These are phyloP conservation scores for Himalopsyche phryganea DNA, from an alignment of 1,140 invertebrate genomes.

Conservation along the genomic window DNA sequence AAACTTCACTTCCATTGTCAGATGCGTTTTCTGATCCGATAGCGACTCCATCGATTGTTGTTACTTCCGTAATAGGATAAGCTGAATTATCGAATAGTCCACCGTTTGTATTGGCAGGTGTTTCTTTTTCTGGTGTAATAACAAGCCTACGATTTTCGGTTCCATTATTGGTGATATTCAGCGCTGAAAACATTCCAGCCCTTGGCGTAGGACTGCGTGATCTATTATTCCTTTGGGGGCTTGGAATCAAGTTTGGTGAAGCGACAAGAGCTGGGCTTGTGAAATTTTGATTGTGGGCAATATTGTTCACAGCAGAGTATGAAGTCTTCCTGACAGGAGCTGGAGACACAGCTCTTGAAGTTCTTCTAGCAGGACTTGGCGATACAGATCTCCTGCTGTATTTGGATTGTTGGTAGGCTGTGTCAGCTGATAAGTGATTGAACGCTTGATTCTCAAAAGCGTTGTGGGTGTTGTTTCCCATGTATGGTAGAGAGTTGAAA, in stretches of 20 bases:
- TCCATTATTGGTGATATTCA: conserved; percentile 46
- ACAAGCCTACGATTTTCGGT: conserved; percentile 43
- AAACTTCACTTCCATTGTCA: conserved; percentile 82
- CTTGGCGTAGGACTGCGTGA: conserved; percentile 55
- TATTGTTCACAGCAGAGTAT: too few relatives aligned
- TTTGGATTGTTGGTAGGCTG: conserved; percentile 26
- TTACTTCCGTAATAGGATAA: conserved; percentile 21
- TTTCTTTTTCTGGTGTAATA: conserved; percentile 40
- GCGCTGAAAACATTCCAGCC: conserved; percentile 20
- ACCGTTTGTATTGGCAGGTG: neutral
- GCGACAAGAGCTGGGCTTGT: conserved; percentile 21
- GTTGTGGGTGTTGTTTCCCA: conserved; percentile 26
- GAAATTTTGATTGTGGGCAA: conserved; percentile 1
- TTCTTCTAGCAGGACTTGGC: conserved; percentile 27
- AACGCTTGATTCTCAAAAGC: conserved; percentile 32
- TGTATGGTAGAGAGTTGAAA: conserved; percentile 26
- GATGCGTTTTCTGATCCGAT: conserved; percentile 59
- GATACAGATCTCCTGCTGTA: conserved; percentile 28
- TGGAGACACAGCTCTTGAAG: conserved; percentile 15
- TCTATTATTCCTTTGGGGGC: conserved; percentile 41
- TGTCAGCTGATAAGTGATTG: conserved; percentile 27
- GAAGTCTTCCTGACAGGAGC: conserved; percentile 22
- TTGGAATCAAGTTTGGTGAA: conserved; percentile 19
- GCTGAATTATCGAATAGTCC: conserved; percentile 31
- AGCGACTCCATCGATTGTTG: conserved; percentile 41